phyloP scores from a whole-genome alignment of 2,888 invertebrate genomes.

The Ptychoptera contaminata region DNA sequence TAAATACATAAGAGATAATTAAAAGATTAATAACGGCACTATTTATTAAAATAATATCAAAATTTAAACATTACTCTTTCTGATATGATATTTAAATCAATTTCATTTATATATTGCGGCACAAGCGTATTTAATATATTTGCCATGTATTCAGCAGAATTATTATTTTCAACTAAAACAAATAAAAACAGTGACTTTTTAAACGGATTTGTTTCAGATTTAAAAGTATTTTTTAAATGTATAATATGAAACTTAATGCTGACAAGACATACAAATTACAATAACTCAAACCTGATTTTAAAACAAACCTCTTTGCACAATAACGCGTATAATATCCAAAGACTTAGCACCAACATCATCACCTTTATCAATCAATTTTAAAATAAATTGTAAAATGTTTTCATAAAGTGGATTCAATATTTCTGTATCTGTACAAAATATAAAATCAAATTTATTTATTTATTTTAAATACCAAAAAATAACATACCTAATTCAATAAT shows the following conservation, averaged over 20 bases:
- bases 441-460: background rate
- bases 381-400: slow-evolving; percentile 14
- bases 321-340: slow-evolving; percentile 17
- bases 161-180: slow-evolving; percentile 12
- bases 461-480: background rate
- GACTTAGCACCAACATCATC: slow-evolving; percentile 22
- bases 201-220: too few species aligned
- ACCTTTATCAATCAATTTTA: slow-evolving; percentile 20
- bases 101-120: too few species aligned
- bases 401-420: background rate
- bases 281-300: background rate
- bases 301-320: slow-evolving; percentile 17
- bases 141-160: slow-evolving; percentile 15
- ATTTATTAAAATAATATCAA: too few species aligned
- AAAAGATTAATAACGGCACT: too few species aligned
- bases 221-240: too few species aligned
- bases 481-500: slow-evolving; percentile 18
- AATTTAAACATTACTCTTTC: too few species aligned
- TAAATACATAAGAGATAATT: background rate
- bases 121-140: too few species aligned
- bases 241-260: too few species aligned
- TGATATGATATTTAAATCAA: too few species aligned
- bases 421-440: background rate
- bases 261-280: too few species aligned
- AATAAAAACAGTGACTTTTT: too few species aligned